These are phyloP conservation scores for Azemiops feae DNA, from an alignment of 2,113 vertebrate species.

Conservation along the genomic window DNA sequence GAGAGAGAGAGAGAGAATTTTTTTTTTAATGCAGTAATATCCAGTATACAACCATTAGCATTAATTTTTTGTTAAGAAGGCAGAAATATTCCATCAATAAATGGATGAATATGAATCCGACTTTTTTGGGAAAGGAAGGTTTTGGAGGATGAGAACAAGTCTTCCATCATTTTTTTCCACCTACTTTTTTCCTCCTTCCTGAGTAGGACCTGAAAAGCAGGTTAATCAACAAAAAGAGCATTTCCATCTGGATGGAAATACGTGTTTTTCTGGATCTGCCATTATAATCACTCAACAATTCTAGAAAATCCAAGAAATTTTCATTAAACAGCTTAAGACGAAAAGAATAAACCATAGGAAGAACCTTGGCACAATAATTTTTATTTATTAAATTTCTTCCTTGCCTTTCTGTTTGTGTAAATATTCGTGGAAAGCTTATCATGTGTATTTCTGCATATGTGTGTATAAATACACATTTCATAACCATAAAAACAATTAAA, in stretches of 20 bases:
- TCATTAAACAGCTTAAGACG: background rate
- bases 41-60: background rate
- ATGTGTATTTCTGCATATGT: background rate
- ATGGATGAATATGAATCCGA: background rate
- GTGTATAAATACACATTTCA: background rate
- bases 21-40: background rate
- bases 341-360: background rate
- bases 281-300: background rate
- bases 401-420: background rate
- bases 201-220: background rate
- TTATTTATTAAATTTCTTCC: background rate
- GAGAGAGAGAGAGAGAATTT: background rate
- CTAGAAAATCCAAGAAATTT: background rate
- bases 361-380: background rate
- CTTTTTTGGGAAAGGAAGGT: background rate
- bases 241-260: background rate
- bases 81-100: background rate
- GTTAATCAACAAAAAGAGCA: background rate
- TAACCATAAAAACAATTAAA: background rate
- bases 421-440: background rate
- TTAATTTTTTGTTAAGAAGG: background rate
- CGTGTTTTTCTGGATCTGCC: background rate
- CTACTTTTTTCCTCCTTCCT: background rate
- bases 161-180: background rate
- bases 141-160: background rate